Evolutionary conservation across 2,113 vertebrate species (phyloP).

Genomic region (Gymnorhina tibicen): DNA sequence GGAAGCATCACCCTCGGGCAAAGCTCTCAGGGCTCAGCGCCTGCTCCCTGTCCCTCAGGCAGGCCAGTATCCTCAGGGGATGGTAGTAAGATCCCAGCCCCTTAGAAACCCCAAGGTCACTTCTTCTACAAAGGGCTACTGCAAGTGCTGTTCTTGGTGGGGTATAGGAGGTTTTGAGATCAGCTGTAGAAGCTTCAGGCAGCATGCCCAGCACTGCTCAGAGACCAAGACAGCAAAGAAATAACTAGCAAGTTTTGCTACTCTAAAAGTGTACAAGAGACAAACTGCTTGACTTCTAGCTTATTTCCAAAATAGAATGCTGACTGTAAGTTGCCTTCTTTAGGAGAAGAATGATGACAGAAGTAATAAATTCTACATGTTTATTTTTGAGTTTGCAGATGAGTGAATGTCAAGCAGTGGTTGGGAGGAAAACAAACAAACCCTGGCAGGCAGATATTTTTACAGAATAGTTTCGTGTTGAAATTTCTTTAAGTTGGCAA

Average conservation of each 20-base stretch:
- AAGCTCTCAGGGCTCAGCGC: neutral
- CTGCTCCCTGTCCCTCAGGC: neutral
- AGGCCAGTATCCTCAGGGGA: neutral
- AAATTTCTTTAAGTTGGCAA: slow-evolving; percentile 56
- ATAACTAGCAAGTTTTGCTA: neutral
- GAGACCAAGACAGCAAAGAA: slow-evolving; percentile 2
- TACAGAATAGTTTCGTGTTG: slow-evolving; percentile 40
- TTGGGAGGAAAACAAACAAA: slow-evolving; percentile 47
- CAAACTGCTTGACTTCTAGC: slow-evolving; percentile 4
- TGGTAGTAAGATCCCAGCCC: neutral
- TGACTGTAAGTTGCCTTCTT: slow-evolving; percentile 34
- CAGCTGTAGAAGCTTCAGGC: neutral
- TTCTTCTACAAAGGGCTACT: neutral
- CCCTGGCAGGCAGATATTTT: slow-evolving; percentile 33
- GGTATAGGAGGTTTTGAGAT: neutral
- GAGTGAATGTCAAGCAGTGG: neutral
- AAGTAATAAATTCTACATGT: slow-evolving; percentile 10
- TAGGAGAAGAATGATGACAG: slow-evolving; percentile 34
- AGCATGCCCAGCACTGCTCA: neutral
- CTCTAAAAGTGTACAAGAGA: neutral
- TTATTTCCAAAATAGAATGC: neutral
- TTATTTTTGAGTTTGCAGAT: slow-evolving; percentile 44
- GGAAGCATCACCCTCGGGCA: neutral
- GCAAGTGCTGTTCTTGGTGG: neutral
- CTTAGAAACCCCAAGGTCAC: neutral